A percentile compares a stretch with the other conserved stretches of the same genome.
Conservation (phyloP, 2,888 invertebrate species). For the Sphaerophoria taeniata region DNA sequence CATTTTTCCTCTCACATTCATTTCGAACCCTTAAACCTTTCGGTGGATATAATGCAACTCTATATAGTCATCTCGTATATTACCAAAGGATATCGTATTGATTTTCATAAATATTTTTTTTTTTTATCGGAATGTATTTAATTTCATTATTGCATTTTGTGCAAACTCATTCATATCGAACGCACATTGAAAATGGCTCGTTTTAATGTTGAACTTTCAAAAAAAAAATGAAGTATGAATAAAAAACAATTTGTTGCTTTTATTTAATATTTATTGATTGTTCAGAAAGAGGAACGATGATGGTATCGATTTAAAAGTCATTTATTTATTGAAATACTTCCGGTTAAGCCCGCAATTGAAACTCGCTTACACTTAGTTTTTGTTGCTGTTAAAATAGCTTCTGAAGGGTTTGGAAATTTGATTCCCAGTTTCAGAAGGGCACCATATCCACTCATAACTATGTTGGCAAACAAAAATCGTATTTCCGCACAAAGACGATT, state of each 20-base stretch:
- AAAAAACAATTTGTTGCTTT: background rate
- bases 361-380: too few species aligned
- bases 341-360: too few species aligned
- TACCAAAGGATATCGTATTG: constrained; percentile 55
- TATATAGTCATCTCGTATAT: background rate
- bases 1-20: background rate
- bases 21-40: background rate
- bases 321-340: background rate
- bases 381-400: too few species aligned
- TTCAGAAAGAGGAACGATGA: background rate
- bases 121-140: constrained; percentile 46
- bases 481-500: too few species aligned
- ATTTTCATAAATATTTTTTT: constrained; percentile 40
- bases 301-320: background rate
- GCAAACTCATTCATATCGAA: constrained; percentile 13
- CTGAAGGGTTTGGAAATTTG: too few species aligned
- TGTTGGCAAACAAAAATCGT: too few species aligned
- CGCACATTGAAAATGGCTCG: background rate
- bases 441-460: too few species aligned
- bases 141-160: constrained; percentile 52
- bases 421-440: too few species aligned
- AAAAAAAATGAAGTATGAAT: background rate
- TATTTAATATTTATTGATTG: background rate
- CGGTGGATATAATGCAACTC: background rate
- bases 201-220: background rate